A percentile compares a stretch with the other conserved stretches of the same genome.
Conservation (phyloP, 2,888 invertebrate genomes). For the Protodeltote pygarga region DNA sequence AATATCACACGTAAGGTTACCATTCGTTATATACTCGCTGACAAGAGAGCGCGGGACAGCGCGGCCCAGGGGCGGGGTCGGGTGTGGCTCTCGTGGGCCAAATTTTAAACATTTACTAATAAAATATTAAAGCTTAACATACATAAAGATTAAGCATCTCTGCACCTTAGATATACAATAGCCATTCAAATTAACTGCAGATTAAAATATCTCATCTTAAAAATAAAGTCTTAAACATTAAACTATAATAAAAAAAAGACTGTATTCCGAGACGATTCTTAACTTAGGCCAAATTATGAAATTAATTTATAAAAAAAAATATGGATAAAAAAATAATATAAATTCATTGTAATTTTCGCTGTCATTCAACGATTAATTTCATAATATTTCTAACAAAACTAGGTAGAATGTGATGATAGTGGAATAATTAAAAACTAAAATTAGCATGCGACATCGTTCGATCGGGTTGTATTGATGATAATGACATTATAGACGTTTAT, state of each 20-base stretch:
- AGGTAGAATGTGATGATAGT: constrained; percentile 67
- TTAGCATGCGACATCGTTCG: constrained; percentile 67
- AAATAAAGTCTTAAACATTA: constrained; percentile 84
- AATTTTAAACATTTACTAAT: constrained; percentile 86
- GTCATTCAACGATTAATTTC: constrained; percentile 56
- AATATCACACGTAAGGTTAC: constrained; percentile 81
- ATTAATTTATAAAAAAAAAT: constrained; percentile 63
- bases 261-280: constrained; percentile 70
- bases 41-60: constrained; percentile 39
- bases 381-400: constrained; percentile 55
- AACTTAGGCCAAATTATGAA: constrained; percentile 79
- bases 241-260: constrained; percentile 81
- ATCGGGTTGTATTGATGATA: constrained; percentile 47
- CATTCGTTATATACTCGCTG: constrained; percentile 61
- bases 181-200: constrained; percentile 87
- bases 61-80: constrained; percentile 59
- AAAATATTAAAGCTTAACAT: constrained; percentile 88
- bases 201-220: constrained; percentile 87
- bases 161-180: constrained; percentile 86
- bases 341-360: constrained; percentile 81
- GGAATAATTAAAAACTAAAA: constrained; percentile 71
- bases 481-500: constrained; percentile 42
- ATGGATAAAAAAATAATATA: constrained; percentile 59
- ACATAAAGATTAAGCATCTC: constrained; percentile 87
- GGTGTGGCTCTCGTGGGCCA: constrained; percentile 71